Evolutionary conservation across 2,888 invertebrate genomes (phyloP).

Genomic region (Nowickia ferox): DNA sequence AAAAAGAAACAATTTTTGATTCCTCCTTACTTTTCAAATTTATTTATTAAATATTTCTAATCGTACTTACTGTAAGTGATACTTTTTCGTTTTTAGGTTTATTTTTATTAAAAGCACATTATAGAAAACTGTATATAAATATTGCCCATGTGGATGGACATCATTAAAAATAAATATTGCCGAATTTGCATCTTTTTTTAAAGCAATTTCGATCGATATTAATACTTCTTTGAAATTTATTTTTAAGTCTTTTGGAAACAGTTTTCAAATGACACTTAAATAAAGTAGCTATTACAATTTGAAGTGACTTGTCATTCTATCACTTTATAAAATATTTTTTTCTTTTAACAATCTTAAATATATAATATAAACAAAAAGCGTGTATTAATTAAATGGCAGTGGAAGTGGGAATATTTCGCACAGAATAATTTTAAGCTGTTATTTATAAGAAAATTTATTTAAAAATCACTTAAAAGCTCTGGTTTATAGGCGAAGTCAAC

Average conservation of each 20-base stretch:
- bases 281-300: constrained; percentile 31
- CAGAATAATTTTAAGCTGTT: neutral
- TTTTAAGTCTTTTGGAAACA: constrained; percentile 8
- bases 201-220: neutral
- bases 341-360: neutral
- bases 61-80: no score
- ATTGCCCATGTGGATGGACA: no score
- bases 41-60: no score
- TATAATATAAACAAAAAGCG: constrained; percentile 34
- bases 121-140: no score
- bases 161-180: constrained; percentile 5
- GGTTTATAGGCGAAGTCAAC: no score
- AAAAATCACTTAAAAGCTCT: no score
- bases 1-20: no score
- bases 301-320: constrained; percentile 42
- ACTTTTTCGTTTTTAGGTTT: no score
- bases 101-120: neutral
- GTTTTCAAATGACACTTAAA: constrained; percentile 27
- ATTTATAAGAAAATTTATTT: no score
- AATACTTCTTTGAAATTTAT: constrained; percentile 7
- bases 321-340: neutral
- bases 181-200: neutral
- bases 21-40: no score
- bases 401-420: constrained; percentile 11
- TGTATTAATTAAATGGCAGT: neutral